Base-by-base conservation (phyloP, 2,113 vertebrate genomes). In the Mionectes macconnelli region DNA sequence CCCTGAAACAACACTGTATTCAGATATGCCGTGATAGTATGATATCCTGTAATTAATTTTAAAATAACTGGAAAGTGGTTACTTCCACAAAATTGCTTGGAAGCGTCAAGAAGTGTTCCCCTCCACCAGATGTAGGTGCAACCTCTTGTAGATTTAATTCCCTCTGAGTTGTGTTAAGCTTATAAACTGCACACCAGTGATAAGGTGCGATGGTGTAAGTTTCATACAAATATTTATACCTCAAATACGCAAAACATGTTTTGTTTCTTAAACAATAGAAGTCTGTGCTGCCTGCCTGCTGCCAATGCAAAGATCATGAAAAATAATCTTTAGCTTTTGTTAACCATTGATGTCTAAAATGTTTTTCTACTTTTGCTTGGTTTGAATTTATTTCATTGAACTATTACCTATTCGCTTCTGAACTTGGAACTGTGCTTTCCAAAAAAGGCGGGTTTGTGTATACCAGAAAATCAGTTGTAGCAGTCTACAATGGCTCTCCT, bases 201-300 rank as follows among this genome's bases (percentile, higher is more conserved):
- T 64, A 92, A 89, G 45, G 44, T 73, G 52, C 47, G 63, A 55
- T 53, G 57, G 33, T 86, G 20, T 80, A 87, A 62, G 40, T 80
- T 87, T 79, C 33, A 56, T 62, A 37, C 60, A 90, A 84, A 78
- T 79, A 72, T 74, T 81, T 91, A 24, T 89, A 60, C 89, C 52
- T 75, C 55, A 64, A 82, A 60, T 59, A 84, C 60, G 73, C 55
- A 92, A 96, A 95, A 49, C 18, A 22, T 66, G 93, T 96, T 94
- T 45, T 91, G 25, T 62, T 68, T 89, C 31, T 68, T 59, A 79
- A n/a, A 87, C 70, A 89, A 91, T 87, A 55, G 78, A 53, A 80
- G 31, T 78, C 84, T 89, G 49, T 92, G 68, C 64, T 94, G 95
- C 63, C 64, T 94, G 95, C 63, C 44, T 91, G 56, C 63, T 88